Evolutionary conservation across 2,113 vertebrate species (phyloP), one percentile per base, ranked within the genome.

Genomic region (Progne subis): DNA sequence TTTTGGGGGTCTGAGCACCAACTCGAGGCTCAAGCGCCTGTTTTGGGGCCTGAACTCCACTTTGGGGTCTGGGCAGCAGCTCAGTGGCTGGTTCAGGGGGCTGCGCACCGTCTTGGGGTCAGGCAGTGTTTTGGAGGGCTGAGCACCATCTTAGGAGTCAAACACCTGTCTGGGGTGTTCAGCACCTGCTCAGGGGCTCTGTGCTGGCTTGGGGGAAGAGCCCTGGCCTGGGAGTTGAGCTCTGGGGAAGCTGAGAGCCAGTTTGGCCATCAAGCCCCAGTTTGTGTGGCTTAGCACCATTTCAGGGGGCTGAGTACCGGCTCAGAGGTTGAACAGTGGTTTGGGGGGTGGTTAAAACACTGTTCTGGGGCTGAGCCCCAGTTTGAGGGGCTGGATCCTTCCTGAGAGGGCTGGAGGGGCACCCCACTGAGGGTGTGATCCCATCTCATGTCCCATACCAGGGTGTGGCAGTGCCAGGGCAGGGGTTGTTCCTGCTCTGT

Each of bases 401-500:
- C 57, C n/a, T 57, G n/a, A 26, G 82, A 5, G 37, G 43, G 14
- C 67, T 52, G 46, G 25, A 25, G 6, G 21, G 21, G 3, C 41
- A 17, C 20, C 19, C 12, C 4, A 9, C 12, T 53, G 68, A 5
- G 52, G 21, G 2, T 55, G 34, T 25, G 32, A 14, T 52, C 37
- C 69, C 64, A 26, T 49, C 29, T 31, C 4, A 0, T 17, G 19
- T 4, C 16, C 50, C 1, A 0, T 11, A 6, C 46, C 47, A 37
- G 71, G 25, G n/a, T 16, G 20, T 88, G 65, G 21, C 5, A 4
- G 49, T 81, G 65, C 75, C 3, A 12, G 41, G 32, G 14, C 1
- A 3, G 14, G 5, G 1, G 0, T 9, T 41, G 31, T 37, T 93
- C 59, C 63, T 77, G 53, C 71, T 63, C 31, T 34, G 12, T 24